Conservation (phyloP, 2,797 vertebrate genomes). For the Podarcis siculus region DNA sequence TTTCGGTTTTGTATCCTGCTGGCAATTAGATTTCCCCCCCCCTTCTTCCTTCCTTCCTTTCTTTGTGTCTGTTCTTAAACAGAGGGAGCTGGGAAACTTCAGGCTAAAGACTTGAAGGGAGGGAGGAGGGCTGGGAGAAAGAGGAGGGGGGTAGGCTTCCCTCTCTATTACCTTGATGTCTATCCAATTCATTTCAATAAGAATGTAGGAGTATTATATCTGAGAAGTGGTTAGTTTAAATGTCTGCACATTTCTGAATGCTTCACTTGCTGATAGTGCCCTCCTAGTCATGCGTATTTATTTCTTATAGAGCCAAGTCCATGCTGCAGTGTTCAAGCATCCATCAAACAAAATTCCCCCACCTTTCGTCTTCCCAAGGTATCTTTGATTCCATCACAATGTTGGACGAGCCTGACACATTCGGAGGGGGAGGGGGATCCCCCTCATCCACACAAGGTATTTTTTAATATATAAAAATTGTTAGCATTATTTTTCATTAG, state of each 20-base stretch:
- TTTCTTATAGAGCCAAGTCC: constrained; percentile 15
- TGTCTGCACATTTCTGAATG: constrained; percentile 21
- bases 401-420: not conserved
- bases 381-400: not conserved
- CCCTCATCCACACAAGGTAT: not conserved
- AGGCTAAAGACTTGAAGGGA: not conserved
- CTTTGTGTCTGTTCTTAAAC: not conserved
- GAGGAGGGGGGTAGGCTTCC: not conserved
- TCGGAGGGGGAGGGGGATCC: not conserved
- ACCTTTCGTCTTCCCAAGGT: not conserved
- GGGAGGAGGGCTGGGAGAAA: too few species aligned
- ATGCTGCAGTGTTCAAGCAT: not conserved
- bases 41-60: too few species aligned
- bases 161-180: constrained; percentile 16
- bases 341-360: not conserved
- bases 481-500: not conserved
- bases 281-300: constrained; percentile 18
- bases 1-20: not conserved
- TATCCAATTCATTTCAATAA: constrained; percentile 26
- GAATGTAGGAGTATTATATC: constrained; percentile 5
- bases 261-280: constrained; percentile 11
- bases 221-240: constrained; percentile 15
- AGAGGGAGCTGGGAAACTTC: not conserved
- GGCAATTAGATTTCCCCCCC: not conserved
- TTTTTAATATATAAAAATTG: too few species aligned